A percentile compares a stretch with the other conserved stretches of the same genome.
Evolutionary conservation across 1,140 invertebrate genomes (phyloP).

Genomic region (Formica exsecta): DNA sequence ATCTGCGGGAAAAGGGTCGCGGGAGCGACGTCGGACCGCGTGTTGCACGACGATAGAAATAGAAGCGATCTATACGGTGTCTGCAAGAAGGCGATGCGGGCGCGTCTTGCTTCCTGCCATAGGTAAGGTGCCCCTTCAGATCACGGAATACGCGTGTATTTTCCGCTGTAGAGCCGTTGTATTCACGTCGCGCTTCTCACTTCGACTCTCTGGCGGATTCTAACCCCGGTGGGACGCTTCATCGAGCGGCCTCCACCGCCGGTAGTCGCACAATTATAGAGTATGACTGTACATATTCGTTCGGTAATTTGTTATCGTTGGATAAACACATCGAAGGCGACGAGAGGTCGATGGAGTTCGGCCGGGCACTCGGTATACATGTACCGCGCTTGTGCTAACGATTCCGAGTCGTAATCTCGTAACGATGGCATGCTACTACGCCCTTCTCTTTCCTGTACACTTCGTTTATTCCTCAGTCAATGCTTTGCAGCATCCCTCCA

Average conservation of each 20-base stretch:
- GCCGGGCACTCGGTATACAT: slow-evolving; percentile 2
- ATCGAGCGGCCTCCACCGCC: slow-evolving; percentile 70
- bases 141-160: slow-evolving; percentile 55
- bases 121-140: slow-evolving; percentile 40
- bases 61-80: slow-evolving; percentile 63
- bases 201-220: slow-evolving; percentile 74
- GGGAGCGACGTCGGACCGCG: slow-evolving; percentile 55
- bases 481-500: slow-evolving; percentile 18
- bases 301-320: slow-evolving; percentile 84
- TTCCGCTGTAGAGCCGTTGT: slow-evolving; percentile 54
- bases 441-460: slow-evolving; percentile 30
- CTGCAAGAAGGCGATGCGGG: slow-evolving; percentile 35
- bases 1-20: slow-evolving; percentile 60
- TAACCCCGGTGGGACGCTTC: slow-evolving; percentile 71
- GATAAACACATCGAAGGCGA: slow-evolving; percentile 80
- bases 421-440: slow-evolving; percentile 60
- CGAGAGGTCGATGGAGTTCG: slow-evolving; percentile 65
- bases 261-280: slow-evolving; percentile 84
- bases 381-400: slow-evolving; percentile 6
- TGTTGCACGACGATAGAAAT: slow-evolving; percentile 72
- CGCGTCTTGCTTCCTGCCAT: slow-evolving; percentile 18
- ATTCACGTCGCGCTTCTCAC: slow-evolving; percentile 66
- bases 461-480: slow-evolving; percentile 4
- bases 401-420: slow-evolving; percentile 62
- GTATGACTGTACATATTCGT: slow-evolving; percentile 85